These are phyloP conservation scores for Ptychadena robeensis DNA, from an alignment of 2,797 vertebrate species.

Conservation along the genomic window DNA sequence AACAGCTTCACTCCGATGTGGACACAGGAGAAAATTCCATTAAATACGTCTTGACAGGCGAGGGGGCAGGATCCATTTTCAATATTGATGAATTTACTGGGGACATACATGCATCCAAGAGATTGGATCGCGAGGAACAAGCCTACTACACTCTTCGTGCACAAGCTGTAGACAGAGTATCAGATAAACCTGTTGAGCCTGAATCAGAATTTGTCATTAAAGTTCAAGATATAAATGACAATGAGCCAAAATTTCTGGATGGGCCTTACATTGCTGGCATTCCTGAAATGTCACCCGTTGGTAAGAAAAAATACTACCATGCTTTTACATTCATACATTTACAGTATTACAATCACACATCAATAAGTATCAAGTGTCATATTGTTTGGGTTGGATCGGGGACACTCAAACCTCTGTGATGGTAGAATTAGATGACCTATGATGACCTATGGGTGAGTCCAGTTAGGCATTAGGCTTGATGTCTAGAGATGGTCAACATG, in stretches of 20 bases:
- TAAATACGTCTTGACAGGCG: conserved; percentile 93
- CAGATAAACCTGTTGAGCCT: conserved; percentile 88
- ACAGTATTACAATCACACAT: no score
- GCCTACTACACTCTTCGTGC: conserved; percentile 94
- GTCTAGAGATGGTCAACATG: no score
- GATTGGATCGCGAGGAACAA: conserved; percentile 92
- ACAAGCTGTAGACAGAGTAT: conserved; percentile 88
- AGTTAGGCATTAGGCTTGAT: no score
- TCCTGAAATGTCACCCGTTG: conserved; percentile 95
- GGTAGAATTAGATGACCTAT: no score
- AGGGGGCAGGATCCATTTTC: conserved; percentile 95
- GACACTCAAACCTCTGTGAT: no score
- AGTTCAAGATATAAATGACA: conserved; percentile 98
- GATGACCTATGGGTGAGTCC: no score
- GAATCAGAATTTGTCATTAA: conserved; percentile 94
- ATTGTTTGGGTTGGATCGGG: no score
- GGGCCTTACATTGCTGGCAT: conserved; percentile 91
- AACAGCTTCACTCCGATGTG: conserved; percentile 96
- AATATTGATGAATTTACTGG: conserved; percentile 97
- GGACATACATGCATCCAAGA: conserved; percentile 95
- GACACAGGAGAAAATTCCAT: conserved; percentile 95
- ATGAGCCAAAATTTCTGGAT: conserved; percentile 94
- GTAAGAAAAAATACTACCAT: conserved; percentile 74
- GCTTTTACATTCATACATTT: no score
- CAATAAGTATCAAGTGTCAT: no score